Base-by-base conservation (phyloP, 1,140 invertebrate species). In the Scaptomyza pallida region DNA sequence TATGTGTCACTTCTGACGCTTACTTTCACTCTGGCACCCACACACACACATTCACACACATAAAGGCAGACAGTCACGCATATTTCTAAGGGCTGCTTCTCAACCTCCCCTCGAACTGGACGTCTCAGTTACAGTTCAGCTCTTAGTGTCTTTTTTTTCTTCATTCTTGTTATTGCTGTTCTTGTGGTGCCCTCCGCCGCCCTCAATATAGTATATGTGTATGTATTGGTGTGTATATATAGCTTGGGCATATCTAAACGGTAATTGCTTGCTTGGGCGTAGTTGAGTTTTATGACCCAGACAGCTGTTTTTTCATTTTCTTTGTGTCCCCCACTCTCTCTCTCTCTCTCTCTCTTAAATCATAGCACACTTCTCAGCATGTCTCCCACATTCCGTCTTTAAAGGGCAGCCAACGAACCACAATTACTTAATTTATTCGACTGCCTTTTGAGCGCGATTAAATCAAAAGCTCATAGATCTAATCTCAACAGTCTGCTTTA, bases 1-100 rank as follows among this genome's bases (percentile, higher is more conserved):
- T 88, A 78, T 88, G 78, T 88, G 82, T 88, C 82, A 88, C 78
- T 88, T 88, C 71, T 88, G 82, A 88, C 86, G 82, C 73, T 72
- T 74, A 86, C 82, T 86, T 86, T 86, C 81, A 78, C 82, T 81
- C 45, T 69, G 56, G 9, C 21, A 60, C 61, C 47, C 52, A 74
- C 17, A 44, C 15, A 17, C 45, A 57, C 33, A 60, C n/a, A 62
- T 30, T 35, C 69, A 23, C 54, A 57, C 15, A 23, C 19, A 23
- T 44, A 17, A 30, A 45, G 37, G 21, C 40, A 63, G n/a, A 59
- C 75, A 61, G 62, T 75, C 75, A 83, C 71, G 75, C 75, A 68
- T 72, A 72, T 62, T 55, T 50, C 23, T 54, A 52, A 51, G 59
- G 69, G 43, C 56, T 48, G 55, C 30, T 47, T 19, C 43, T 56